Evolutionary conservation across 2,888 invertebrate genomes (phyloP), one percentile per base, ranked within the genome.

Genomic region (Ornithoptera alexandrae): DNA sequence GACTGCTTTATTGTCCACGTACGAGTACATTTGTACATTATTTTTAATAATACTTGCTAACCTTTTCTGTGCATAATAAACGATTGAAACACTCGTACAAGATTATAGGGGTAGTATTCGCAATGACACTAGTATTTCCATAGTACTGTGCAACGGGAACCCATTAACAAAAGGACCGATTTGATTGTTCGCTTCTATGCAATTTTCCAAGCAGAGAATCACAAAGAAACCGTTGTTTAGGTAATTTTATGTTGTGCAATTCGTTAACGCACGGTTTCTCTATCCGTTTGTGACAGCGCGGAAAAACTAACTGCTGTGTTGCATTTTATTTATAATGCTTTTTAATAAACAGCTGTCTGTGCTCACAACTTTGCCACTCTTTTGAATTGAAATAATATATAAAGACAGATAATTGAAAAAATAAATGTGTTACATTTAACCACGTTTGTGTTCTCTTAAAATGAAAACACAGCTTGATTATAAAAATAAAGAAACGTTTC

Each of bases 11-110:
- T 89, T 90, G 87, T 88, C 87, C 84, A 86, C 81, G 82, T 80
- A 30, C 30, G 30, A 30, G 30, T 30, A 81, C 79, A 24, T 42
- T 86, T 81, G 83, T 74, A 70, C 73, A 46, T 12, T 81, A 83
- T 79, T 84, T 86, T 88, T 87, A 86, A 88, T 87, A 88, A 88
- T 88, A 81, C 82, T 80, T 81, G 81, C 84, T 81, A 78, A 80
- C 81, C 79, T 86, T 88, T 87, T 87, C 89, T 85, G 79, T 86
- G 84, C 84, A 86, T 90, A 91, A 90, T 90, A 79, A 80, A 74
- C 71, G 79, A 50, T 78, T 78, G 71, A 74, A 63, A 63, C 56
- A 70, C 62, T 59, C 50, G 63, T 74, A 66, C 71, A 78, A 89
- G 87, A 90, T 90, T 90, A 90, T 82, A 89, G 88, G 81, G 81